A percentile compares a stretch with the other conserved stretches of the same genome.
Evolutionary conservation across 2,113 vertebrate genomes (phyloP).

Genomic region (Barnardius zonarius): DNA sequence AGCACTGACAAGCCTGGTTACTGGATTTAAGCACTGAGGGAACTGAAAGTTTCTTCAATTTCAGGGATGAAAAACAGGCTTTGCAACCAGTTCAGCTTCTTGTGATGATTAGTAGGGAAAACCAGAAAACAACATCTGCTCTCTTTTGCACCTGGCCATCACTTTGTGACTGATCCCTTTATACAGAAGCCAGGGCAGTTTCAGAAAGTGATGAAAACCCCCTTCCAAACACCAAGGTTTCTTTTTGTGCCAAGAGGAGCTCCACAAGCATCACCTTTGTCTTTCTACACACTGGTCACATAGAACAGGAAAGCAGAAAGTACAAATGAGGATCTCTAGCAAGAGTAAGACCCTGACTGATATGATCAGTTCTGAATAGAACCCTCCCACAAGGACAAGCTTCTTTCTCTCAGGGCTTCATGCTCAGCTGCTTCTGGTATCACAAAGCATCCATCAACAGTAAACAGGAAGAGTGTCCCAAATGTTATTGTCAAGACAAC

Average conservation of each 20-base stretch:
- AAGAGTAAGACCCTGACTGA: neutral
- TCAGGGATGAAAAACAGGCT: neutral
- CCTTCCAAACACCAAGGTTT: neutral
- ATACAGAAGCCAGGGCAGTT: neutral
- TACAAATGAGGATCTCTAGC: neutral
- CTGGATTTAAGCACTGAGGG: neutral
- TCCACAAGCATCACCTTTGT: neutral
- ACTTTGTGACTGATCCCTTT: neutral
- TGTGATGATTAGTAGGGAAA: neutral
- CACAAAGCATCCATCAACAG: neutral
- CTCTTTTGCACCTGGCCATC: neutral
- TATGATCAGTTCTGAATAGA: neutral
- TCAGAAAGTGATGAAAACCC: neutral
- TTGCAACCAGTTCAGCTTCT: neutral
- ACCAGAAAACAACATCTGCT: neutral
- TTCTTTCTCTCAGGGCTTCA: neutral
- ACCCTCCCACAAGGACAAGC: neutral
- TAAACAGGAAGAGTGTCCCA: neutral
- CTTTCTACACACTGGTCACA: neutral
- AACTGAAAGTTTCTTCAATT: neutral
- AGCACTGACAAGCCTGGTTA: neutral
- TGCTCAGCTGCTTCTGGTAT: neutral
- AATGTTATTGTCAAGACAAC: neutral
- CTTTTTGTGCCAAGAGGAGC: neutral
- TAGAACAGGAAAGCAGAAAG: neutral